Base-by-base conservation (phyloP, 2,113 vertebrate species). In the Gopherus evgoodei region DNA sequence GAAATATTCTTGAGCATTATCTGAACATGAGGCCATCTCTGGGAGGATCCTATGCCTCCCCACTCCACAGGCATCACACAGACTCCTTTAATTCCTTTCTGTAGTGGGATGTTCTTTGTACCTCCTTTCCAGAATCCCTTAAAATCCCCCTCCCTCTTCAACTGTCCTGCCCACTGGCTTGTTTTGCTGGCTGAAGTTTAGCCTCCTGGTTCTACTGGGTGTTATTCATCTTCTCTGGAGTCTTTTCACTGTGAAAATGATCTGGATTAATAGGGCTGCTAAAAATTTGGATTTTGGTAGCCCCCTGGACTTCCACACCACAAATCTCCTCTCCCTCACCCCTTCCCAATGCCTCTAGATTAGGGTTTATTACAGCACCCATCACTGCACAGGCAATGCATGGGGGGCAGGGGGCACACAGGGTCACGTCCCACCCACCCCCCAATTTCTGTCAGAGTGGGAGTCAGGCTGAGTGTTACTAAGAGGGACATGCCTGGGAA, bases 151-250 rank as follows among this genome's bases (percentile, higher is more conserved):
- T 11, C n/a, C 8, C 44, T 79, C 9, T 16, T 29, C 62, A 49
- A 0, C 17, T 12, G 21, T 59, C 14, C 31, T 35, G 44, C n/a
- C 42, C 57, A 27, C 25, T 25, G 38, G 11, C 38, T 25, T 31
- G 62, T 35, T 16, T 50, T 11, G 10, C 75, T 27, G 75, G 24
- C 7, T 0, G 0, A 85, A 38, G 6, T 84, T n/a, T 4, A 1
- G 59, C 35, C 11, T 47, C 25, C 10, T 24, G 8, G 8, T 7
- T 21, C 57, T 1, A 0, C 0, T 10, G 3, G 6, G 0, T 0
- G 2, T 59, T 50, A 7, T 27, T 49, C 29, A 42, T 29, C 29
- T 50, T 29, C 21, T 2, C 42, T 3, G 17, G 62, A 38, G 54
- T 22, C 65, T 44, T 59, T 2, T 25, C 21, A 69, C 29, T 69